Evolutionary conservation across 2,113 vertebrate species (phyloP), one percentile per base, ranked within the genome.

Genomic region (Scytalopus superciliaris): DNA sequence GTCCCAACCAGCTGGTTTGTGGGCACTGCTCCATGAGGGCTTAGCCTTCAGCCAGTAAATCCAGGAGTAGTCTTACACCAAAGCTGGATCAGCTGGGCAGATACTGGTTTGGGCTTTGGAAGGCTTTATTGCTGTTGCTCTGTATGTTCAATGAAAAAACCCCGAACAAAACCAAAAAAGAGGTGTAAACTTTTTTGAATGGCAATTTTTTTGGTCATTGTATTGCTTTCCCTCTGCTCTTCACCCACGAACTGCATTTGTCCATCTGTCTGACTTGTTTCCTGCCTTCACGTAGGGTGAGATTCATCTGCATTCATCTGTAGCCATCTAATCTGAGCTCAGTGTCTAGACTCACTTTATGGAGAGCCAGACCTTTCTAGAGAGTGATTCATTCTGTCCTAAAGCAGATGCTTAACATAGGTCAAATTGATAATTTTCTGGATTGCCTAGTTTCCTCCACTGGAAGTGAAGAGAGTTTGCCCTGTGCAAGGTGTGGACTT

Each of bases 331-430:
- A 49, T 74, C 86, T 97, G 95, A 97, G 94, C 93, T 97, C 89
- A 95, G 68, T 80, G 96, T 95, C 95, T 97, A 94, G 96, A 95
- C 91, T 90, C 21, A 8, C 64, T 92, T 74, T 75, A 87, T 49
- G 52, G 64, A 84, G 56, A 33, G 87, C 59, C 60, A 86, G 86
- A 81, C 69, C 73, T 95, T 93, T 92, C 86, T 94, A 40, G 89
- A 80, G 67, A 31, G 68, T 95, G 93, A 95, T 81, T 93, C 76
- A 92, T 81, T 92, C 56, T 44, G 72, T 81, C 91, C 68, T 81
- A 24, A 84, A 89, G 89, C 33, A 87, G 68, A 74, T 93, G 30
- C 39, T 59, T 80, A 31, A 53, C 45, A 89, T 81, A 86, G 86
- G 89, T 95, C 60, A 78, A 63, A 92, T 84, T 76, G 68, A 72